A percentile compares a stretch with the other conserved stretches of the same genome.
Conservation (phyloP, 1,140 invertebrate genomes). For the Goniozus legneri region DNA sequence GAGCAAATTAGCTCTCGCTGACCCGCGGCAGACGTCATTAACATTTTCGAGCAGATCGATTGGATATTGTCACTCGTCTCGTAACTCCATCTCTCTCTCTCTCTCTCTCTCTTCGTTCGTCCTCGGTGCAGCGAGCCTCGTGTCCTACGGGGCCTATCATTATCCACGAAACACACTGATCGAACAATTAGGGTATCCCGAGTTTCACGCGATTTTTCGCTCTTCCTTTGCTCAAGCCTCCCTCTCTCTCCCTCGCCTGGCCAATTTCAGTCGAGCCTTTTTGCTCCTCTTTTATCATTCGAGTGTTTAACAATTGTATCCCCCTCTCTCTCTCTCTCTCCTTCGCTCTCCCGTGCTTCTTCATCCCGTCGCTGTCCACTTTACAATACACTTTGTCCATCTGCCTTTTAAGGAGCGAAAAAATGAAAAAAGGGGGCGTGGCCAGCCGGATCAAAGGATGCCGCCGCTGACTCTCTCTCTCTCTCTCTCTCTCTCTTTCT, state of each 20-base stretch:
- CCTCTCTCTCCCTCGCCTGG: slow-evolving; percentile 29
- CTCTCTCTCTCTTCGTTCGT: too few species aligned
- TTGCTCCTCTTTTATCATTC: too few species aligned
- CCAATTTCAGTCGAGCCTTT: too few species aligned
- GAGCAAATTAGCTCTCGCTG: too few species aligned
- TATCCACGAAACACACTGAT: not conserved
- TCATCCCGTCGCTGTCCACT: slow-evolving; percentile 44
- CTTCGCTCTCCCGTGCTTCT: slow-evolving; percentile 30
- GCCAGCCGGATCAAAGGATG: slow-evolving; percentile 38
- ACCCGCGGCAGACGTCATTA: too few species aligned
- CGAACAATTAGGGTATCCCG: not conserved
- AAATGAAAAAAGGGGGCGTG: slow-evolving; percentile 56
- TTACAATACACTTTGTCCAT: slow-evolving; percentile 58
- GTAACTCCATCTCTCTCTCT: too few species aligned
- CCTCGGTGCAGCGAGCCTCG: not conserved
- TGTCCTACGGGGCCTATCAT: not conserved
- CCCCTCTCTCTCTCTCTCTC: slow-evolving; percentile 12
- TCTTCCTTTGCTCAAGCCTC: slow-evolving; percentile 30
- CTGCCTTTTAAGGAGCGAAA: slow-evolving; percentile 57
- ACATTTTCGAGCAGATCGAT: not conserved
- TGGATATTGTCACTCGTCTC: not conserved
- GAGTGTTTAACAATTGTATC: too few species aligned
- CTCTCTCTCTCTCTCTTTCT: not conserved
- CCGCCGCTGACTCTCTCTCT: slow-evolving; percentile 31
- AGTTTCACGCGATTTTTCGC: slow-evolving; percentile 9